Evolutionary conservation across 2,113 vertebrate genomes (phyloP).

Genomic region (Tupaia tana): DNA sequence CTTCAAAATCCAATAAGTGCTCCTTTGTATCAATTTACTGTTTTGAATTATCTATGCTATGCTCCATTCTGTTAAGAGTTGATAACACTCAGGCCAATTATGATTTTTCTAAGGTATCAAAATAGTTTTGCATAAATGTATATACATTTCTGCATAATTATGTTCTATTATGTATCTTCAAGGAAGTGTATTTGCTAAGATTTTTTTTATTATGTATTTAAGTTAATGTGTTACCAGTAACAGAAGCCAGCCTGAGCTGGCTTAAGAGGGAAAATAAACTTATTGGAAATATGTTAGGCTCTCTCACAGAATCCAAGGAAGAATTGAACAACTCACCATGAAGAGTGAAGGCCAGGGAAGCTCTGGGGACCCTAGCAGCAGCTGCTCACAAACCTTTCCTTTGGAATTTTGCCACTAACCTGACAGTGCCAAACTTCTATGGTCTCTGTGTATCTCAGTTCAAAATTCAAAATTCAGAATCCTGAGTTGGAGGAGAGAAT

Average conservation of each 20-base stretch:
- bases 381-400: conserved; percentile 39
- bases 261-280: not conserved
- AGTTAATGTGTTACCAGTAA: conserved; percentile 35
- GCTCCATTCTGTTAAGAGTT: conserved; percentile 40
- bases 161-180: conserved; percentile 9
- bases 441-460: conserved; percentile 8
- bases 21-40: conserved; percentile 55
- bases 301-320: not conserved
- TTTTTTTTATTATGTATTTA: conserved; percentile 40
- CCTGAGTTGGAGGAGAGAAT: not conserved
- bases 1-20: conserved; percentile 69
- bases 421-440: conserved; percentile 3
- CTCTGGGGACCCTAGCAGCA: conserved; percentile 45
- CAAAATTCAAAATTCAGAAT: conserved; percentile 54
- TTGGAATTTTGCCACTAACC: conserved; percentile 63
- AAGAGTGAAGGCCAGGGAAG: not conserved
- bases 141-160: conserved; percentile 29
- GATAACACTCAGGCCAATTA: conserved; percentile 47
- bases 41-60: conserved; percentile 59
- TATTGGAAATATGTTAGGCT: not conserved
- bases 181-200: conserved; percentile 31
- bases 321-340: not conserved
- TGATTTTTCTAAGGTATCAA: conserved; percentile 53
- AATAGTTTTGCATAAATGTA: conserved; percentile 59
- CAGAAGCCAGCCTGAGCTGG: conserved; percentile 18